Evolutionary conservation across 2,113 vertebrate genomes (phyloP).

Genomic region (Melanocharis versteri): DNA sequence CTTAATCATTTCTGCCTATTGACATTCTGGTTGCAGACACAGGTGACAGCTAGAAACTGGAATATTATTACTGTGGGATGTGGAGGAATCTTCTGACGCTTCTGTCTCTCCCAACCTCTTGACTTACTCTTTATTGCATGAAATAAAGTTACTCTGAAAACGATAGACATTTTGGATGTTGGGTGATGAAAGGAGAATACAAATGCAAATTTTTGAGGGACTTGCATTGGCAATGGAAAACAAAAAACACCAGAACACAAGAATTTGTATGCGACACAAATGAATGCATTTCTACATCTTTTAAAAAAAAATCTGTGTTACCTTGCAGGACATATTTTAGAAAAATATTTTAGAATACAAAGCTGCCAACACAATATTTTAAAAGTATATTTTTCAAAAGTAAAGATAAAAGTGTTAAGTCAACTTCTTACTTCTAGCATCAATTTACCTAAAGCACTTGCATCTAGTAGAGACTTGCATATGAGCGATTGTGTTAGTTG

Average conservation of each 20-base stretch:
- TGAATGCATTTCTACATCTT: not conserved
- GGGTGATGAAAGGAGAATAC: not conserved
- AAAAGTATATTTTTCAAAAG: not conserved
- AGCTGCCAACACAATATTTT: not conserved
- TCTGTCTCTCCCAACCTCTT: not conserved
- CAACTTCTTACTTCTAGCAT: not conserved
- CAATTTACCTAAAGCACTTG: not conserved
- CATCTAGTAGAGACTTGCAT: not conserved
- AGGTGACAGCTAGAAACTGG: not conserved
- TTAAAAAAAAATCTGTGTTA: not conserved
- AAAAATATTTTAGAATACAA: not conserved
- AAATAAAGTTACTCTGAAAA: not conserved
- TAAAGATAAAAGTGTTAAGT: not conserved
- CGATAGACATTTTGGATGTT: not conserved
- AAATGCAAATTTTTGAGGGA: accelerated
- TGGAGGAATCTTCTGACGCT: not conserved
- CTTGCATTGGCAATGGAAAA: not conserved
- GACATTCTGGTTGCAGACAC: not conserved
- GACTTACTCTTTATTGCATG: not conserved
- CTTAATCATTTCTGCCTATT: not conserved
- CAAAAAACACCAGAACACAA: not conserved
- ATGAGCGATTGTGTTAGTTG: not conserved
- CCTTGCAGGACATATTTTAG: not conserved
- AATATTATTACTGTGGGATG: not conserved
- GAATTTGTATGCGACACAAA: not conserved